These are phyloP conservation scores for Acrocephalus arundinaceus DNA, from an alignment of 2,113 vertebrate species.

Conservation along the genomic window DNA sequence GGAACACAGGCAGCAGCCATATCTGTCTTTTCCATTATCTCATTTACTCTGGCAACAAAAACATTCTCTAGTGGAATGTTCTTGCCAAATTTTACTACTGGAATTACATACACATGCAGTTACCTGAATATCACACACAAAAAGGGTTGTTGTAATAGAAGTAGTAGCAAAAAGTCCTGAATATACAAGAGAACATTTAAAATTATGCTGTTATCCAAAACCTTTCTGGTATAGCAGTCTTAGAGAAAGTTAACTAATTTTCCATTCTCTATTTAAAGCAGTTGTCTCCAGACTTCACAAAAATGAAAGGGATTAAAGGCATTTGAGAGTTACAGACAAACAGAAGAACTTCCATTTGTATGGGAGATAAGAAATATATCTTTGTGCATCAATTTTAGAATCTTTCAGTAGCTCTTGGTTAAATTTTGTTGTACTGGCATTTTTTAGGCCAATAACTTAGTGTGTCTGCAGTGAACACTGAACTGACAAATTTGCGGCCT, in stretches of 20 bases:
- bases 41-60: not conserved
- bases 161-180: not conserved
- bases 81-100: not conserved
- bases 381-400: not conserved
- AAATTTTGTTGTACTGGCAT: not conserved
- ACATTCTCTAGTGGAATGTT: not conserved
- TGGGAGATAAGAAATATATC: not conserved
- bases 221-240: not conserved
- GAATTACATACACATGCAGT: not conserved
- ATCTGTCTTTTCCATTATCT: not conserved
- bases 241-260: not conserved
- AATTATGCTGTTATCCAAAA: not conserved
- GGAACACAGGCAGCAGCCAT: not conserved
- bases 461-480: not conserved
- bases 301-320: not conserved
- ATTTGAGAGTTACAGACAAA: not conserved
- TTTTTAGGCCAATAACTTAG: not conserved
- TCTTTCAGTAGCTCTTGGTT: not conserved
- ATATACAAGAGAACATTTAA: not conserved
- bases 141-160: not conserved
- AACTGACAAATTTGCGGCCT: not conserved
- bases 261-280: not conserved
- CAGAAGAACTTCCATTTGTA: not conserved
- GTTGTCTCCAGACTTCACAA: not conserved
- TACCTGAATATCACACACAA: not conserved